Base-by-base conservation (phyloP, 2,797 vertebrate species). In the Protosalanx chinensis region DNA sequence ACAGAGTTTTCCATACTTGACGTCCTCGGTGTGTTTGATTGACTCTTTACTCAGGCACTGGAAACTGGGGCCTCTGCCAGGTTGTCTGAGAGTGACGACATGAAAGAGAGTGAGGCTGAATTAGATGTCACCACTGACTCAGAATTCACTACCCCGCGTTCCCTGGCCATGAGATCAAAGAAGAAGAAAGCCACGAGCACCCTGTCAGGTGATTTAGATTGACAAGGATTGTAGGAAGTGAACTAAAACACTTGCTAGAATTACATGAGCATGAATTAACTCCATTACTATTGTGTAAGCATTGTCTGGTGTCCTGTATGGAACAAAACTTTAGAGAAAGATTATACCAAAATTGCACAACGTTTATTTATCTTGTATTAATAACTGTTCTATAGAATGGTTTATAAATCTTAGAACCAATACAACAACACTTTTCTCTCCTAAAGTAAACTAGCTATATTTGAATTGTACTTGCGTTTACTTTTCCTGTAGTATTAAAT, bases 31-130 rank as follows among this genome's bases (percentile, higher is more conserved):
- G 23, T 32, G 27, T 60, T 6, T 61, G 4, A 37, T 67, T 69
- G 16, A 1, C 7, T 35, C 33, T 20, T 58, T 6, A 65, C 37
- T 64, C 66, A 94, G 92, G 89, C 84, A 37, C 51, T 92, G 30
- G 77, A 76, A 18, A 88, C 78, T 20, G 77, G 75, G 3, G 79
- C 83, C 1, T 23, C 59, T 4, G 0, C 12, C 1, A 15, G 63
- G 5, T 65, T 74, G 16, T 78, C 81, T 18, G 85, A 84, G 12
- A 80, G 64, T 0, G 80, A 83, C 8, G 13, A 12, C 20, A 32
- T 70, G 18, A 70, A 70, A 46, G 89, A 89, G 30, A 90, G 84
- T 8, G 80, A 88, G 16, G 60, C 33, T 32, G 70, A 74, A 53
- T 56, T 49, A n/a, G 87, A 90, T 2, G 1, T 66, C 29, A 67